Evolutionary conservation across 2,888 invertebrate species (phyloP), one percentile per base, ranked within the genome.

Genomic region (Harmothoe impar): DNA sequence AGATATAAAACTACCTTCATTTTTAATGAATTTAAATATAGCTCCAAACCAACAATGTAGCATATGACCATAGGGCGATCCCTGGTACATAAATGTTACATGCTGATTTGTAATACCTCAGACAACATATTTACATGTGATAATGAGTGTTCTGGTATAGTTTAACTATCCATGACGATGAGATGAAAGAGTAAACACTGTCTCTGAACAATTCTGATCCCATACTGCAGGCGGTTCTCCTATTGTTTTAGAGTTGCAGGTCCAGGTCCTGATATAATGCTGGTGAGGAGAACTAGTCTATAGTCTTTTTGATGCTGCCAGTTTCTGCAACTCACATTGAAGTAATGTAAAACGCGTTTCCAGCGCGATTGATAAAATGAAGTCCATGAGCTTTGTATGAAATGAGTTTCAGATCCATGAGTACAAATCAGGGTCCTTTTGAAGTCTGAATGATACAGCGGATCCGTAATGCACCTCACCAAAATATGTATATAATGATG

Each of bases 1-100:
- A n/a, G 62, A 7, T 62, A 72, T 72, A 72, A 72, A 72, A 72
- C 72, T 72, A 72, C 25, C 25, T 72, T 72, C 72, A 72, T 72
- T 72, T 72, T 72, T 72, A 72, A 72, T 72, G 72, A 72, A 72
- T 72, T 72, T 29, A 72, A 29, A 72, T 62, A 62, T 20, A 5
- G 29, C 25, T 29, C 20, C 72, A 72, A 72, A 72, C 25, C 72
- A 72, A 29, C 72, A 29, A 23, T 72, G 31, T 29, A 62, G 20
- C n/a, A 62, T 62, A 20, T 10, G 43, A 43, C 43, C 43, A 43
- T 62, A 12, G 23, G 20, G 62, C 12, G 17, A 52, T 15, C 54
- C 54, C 17, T n/a, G 1, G 12, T 62, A 62, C 62, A 20, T 62
- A 62, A 1, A 62, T 62, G n/a, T 52, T 15, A 20, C 62, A 62